A percentile compares a stretch with the other conserved stretches of the same genome.
Conservation (phyloP, 2,113 vertebrate genomes). For the Notiomystis cincta region DNA sequence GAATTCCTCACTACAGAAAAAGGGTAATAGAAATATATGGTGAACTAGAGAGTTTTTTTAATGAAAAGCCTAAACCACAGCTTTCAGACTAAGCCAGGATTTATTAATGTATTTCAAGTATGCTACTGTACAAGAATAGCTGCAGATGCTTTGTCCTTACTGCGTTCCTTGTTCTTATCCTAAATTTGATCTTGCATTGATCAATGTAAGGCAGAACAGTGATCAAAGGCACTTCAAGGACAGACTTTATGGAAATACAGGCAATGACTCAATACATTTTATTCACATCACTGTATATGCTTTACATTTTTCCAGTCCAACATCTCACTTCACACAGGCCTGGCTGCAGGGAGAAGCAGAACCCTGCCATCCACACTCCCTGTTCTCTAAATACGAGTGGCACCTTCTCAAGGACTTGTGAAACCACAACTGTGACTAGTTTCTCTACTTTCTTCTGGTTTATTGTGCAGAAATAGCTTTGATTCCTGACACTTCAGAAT, state of each 20-base stretch:
- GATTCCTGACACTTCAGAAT: neutral
- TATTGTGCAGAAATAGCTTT: neutral
- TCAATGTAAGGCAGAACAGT: neutral
- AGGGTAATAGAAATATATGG: neutral
- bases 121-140: neutral
- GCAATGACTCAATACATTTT: neutral
- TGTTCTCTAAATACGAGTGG: neutral
- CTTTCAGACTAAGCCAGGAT: neutral
- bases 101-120: neutral
- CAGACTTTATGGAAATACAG: neutral
- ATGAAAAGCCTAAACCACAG: neutral
- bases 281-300: neutral
- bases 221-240: neutral
- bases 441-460: neutral
- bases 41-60: neutral
- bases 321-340: neutral
- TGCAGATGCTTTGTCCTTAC: neutral
- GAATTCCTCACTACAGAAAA: neutral
- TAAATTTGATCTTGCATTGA: neutral
- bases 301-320: neutral
- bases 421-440: neutral
- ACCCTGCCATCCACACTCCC: neutral
- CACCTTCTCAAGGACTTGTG: neutral
- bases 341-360: neutral
- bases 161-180: neutral